These are phyloP conservation scores for Punctoribates punctum DNA, from an alignment of 2,888 invertebrate genomes.

Conservation along the genomic window DNA sequence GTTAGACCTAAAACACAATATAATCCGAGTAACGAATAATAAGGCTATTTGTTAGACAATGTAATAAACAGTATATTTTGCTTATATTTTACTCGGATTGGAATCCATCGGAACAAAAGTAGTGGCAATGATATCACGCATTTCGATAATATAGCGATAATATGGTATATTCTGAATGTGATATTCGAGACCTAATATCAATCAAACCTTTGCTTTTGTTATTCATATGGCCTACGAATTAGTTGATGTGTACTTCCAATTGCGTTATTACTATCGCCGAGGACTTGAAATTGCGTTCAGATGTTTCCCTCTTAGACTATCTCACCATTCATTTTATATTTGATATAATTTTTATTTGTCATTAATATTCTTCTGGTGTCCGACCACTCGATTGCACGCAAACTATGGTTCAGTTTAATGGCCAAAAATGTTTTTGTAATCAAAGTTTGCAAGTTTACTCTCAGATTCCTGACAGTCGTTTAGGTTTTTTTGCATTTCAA, in stretches of 20 bases:
- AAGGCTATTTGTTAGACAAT: constrained; percentile 26
- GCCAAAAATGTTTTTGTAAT: not conserved
- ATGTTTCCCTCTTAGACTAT: constrained; percentile 10
- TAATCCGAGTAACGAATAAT: not conserved
- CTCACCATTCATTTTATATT: constrained; percentile 34
- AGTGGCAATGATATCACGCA: constrained; percentile 11
- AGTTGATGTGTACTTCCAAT: not conserved
- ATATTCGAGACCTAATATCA: constrained; percentile 25
- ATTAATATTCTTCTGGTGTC: constrained; percentile 27
- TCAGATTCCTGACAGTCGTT: not conserved
- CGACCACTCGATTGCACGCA: constrained; percentile 2
- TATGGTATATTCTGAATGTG: too few species aligned
- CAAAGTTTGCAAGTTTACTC: constrained; percentile 19
- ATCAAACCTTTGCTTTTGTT: constrained; percentile 34
- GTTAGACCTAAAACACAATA: not conserved
- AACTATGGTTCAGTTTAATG: not conserved
- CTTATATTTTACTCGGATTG: not conserved
- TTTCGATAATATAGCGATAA: constrained; percentile 28
- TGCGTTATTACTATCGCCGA: constrained; percentile 11
- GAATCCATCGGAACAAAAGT: not conserved
- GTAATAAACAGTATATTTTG: constrained; percentile 4
- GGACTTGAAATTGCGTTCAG: constrained; percentile 21
- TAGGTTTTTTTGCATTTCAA: not conserved
- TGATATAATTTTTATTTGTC: constrained; percentile 31
- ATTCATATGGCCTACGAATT: not conserved